phyloP scores from a whole-genome alignment of 2,888 invertebrate species.

The Heliconius erato region DNA sequence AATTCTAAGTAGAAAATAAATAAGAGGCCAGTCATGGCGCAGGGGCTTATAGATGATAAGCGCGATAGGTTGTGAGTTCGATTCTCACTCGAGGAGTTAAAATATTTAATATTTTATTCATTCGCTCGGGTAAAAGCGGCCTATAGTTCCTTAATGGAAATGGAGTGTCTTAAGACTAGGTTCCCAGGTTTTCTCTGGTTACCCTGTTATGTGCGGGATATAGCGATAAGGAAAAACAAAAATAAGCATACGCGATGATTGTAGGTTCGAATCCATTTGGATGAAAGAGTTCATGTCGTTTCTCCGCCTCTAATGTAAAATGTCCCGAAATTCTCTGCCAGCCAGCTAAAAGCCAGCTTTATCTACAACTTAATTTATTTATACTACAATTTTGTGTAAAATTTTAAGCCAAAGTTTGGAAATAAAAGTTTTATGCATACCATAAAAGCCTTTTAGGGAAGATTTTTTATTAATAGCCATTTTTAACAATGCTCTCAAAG shows the following conservation, averaged over 20 bases:
- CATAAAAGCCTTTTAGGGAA: neutral
- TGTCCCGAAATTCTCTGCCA: neutral
- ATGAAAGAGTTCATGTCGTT: neutral
- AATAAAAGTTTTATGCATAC: neutral
- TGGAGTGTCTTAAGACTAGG: neutral
- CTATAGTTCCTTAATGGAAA: neutral
- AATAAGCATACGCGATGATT: neutral
- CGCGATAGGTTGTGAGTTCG: neutral
- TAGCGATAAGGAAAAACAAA: neutral
- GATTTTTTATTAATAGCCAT: constrained; percentile 4
- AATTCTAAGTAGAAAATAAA: neutral
- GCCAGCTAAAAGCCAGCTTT: neutral
- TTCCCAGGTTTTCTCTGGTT: neutral
- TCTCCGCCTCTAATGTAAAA: neutral
- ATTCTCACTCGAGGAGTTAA: neutral
- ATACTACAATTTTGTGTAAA: neutral
- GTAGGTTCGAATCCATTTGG: too few species aligned
- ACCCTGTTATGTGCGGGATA: neutral
- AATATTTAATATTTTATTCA: neutral
- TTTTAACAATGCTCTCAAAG: constrained; percentile 8
- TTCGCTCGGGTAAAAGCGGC: neutral
- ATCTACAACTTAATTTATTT: neutral
- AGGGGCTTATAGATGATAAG: neutral
- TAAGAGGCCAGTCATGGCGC: neutral
- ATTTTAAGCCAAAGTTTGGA: neutral